Conservation (phyloP, 2,888 invertebrate genomes). For the Caenorhabditis parvicauda region DNA sequence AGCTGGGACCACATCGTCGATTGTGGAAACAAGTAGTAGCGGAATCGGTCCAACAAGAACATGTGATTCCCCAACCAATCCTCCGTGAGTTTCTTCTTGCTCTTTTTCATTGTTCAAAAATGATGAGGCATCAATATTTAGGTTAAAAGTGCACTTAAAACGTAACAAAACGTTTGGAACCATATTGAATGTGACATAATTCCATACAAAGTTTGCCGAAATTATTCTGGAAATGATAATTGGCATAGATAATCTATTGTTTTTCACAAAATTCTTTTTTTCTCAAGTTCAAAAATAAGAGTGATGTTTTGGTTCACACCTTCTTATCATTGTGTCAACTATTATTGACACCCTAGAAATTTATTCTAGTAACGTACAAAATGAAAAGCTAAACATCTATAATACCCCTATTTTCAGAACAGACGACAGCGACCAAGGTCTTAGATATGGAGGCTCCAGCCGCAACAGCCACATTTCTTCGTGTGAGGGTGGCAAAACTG, state of each 20-base stretch:
- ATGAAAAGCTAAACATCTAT: background rate
- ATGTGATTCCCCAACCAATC: slow-evolving; percentile 37
- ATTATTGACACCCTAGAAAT: too few species aligned
- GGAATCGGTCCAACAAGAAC: slow-evolving; percentile 14
- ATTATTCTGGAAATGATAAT: too few species aligned
- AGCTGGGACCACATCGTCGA: slow-evolving; percentile 37
- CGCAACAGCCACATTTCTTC: slow-evolving; percentile 46
- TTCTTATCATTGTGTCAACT: too few species aligned
- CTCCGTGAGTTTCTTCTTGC: slow-evolving; percentile 32
- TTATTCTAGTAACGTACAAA: background rate
- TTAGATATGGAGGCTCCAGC: slow-evolving; percentile 38
- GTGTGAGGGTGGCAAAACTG: slow-evolving; percentile 28
- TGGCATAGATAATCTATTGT: too few species aligned
- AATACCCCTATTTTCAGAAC: slow-evolving; percentile 21
- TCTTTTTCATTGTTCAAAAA: background rate
- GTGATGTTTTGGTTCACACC: too few species aligned
- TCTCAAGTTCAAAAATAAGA: too few species aligned
- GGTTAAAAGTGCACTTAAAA: too few species aligned
- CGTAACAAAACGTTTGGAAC: too few species aligned
- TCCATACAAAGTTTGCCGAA: too few species aligned
- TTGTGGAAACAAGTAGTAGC: slow-evolving; percentile 35
- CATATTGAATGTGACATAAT: too few species aligned
- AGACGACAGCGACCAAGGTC: slow-evolving; percentile 43
- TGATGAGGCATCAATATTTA: background rate
- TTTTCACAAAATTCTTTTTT: too few species aligned